Conservation (phyloP, 2,797 vertebrate genomes). For the Nannoperca obscura region DNA sequence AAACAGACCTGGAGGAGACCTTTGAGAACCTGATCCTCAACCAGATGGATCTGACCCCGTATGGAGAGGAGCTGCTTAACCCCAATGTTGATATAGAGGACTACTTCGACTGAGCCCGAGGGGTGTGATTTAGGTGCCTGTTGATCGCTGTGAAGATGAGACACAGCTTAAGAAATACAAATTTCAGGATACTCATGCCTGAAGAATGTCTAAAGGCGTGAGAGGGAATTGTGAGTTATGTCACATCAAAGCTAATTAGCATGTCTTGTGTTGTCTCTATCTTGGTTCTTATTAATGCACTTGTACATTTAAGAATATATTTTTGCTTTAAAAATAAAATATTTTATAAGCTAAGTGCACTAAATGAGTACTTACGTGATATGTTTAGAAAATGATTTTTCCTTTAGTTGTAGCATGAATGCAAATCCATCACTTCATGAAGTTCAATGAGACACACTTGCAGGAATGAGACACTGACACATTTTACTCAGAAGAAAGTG, state of each 20-base stretch:
- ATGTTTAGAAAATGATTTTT: not conserved
- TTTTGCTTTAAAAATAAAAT: slow-evolving; percentile 53
- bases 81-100: slow-evolving; percentile 96
- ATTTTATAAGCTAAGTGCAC: slow-evolving; percentile 9
- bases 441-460: not conserved
- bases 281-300: not conserved
- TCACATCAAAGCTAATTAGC: not conserved
- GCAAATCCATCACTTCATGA: not conserved
- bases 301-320: slow-evolving; percentile 21
- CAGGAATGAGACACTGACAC: not conserved
- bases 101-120: slow-evolving; percentile 91
- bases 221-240: not conserved
- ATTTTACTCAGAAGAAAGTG: slow-evolving; percentile 14
- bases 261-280: not conserved
- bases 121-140: not conserved
- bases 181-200: not conserved
- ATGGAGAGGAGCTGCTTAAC: slow-evolving; percentile 92
- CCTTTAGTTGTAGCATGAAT: not conserved
- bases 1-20: slow-evolving; percentile 96
- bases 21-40: slow-evolving; percentile 99
- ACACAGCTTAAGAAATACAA: not conserved
- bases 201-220: not conserved
- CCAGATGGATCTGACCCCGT: slow-evolving; percentile 94
- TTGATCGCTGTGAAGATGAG: not conserved
- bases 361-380: not conserved